Evolutionary conservation across 2,797 vertebrate genomes (phyloP).

Genomic region (Salarias fasciatus): DNA sequence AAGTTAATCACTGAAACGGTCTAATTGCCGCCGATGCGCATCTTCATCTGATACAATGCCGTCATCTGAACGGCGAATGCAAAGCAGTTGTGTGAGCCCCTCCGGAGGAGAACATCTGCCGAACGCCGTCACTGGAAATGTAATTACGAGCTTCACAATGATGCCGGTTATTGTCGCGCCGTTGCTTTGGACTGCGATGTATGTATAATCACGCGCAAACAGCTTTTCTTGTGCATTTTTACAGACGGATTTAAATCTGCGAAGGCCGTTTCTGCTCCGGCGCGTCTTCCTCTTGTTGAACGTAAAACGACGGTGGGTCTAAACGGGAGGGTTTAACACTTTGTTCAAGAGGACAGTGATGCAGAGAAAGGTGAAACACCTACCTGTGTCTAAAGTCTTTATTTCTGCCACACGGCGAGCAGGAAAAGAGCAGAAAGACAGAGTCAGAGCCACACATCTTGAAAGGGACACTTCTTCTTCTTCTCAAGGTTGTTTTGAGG

Average conservation of each 20-base stretch:
- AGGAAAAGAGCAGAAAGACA: constrained; percentile 32
- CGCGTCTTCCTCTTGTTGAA: no score
- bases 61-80: constrained; percentile 58
- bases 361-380: constrained; percentile 61
- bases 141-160: constrained; percentile 53
- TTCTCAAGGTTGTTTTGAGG: constrained; percentile 24
- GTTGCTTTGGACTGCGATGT: constrained; percentile 11
- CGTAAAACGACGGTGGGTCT: no score
- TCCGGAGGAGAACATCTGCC: constrained; percentile 63
- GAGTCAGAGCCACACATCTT: constrained; percentile 59
- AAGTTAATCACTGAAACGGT: constrained; percentile 42
- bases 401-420: constrained; percentile 87
- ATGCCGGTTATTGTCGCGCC: constrained; percentile 27
- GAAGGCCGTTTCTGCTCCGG: no score
- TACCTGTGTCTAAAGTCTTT: constrained; percentile 99
- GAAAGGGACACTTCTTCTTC: constrained; percentile 30
- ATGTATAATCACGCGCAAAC: not conserved
- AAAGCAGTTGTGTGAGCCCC: constrained; percentile 56
- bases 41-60: constrained; percentile 35
- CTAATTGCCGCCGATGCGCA: constrained; percentile 41
- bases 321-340: constrained; percentile 40
- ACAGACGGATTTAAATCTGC: constrained; percentile 1
- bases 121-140: constrained; percentile 52
- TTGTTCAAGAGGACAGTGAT: constrained; percentile 14
- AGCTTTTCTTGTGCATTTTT: not conserved